Evolutionary conservation across 2,113 vertebrate species (phyloP), one percentile per base, ranked within the genome.

Genomic region (Cinclus mexicanus): DNA sequence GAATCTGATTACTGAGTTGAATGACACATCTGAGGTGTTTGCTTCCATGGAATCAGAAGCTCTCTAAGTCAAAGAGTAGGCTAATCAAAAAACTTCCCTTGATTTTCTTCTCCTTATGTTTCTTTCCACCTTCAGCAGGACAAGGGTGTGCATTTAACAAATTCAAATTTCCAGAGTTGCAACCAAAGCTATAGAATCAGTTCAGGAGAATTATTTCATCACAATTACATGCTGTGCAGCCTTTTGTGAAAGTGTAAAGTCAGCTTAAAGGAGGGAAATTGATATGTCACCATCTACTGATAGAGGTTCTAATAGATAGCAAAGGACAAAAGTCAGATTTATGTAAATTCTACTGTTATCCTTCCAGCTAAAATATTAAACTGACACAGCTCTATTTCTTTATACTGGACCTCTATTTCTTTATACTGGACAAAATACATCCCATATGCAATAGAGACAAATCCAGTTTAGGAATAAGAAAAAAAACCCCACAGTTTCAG

Each of bases 161-260:
- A 95, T 95, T 92, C 52, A 94, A 25, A 93, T 78, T 83, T 56
- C 26, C n/a, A 12, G 20, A 39, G 60, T 89, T 94, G 81, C 78
- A 90, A 77, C 64, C 14, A 56, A 96, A 94, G 77, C 39, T 82
- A 56, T 21, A 50, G 74, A 81, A 87, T 91, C 44, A 41, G 83
- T 96, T 97, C 91, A 94, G 85, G 94, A 96, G 91, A 96, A 95
- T 97, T 96, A 95, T 94, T 96, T 97, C 93, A 96, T 68, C 95
- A 95, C 90, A 94, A 96, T 97, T 98, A 96, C 95, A 95, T 94
- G 93, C 94, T 98, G 96, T 96, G 92, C 95, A 97, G 95, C 87
- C 93, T 94, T 77, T 98, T 98, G 96, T 95, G 94, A 95, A 98
- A 97, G 95, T 95, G 97, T 95, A 85, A 96, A 96, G 90, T 97